phyloP scores from a whole-genome alignment of 2,888 invertebrate genomes.

The Pandemis cinnamomeana region DNA sequence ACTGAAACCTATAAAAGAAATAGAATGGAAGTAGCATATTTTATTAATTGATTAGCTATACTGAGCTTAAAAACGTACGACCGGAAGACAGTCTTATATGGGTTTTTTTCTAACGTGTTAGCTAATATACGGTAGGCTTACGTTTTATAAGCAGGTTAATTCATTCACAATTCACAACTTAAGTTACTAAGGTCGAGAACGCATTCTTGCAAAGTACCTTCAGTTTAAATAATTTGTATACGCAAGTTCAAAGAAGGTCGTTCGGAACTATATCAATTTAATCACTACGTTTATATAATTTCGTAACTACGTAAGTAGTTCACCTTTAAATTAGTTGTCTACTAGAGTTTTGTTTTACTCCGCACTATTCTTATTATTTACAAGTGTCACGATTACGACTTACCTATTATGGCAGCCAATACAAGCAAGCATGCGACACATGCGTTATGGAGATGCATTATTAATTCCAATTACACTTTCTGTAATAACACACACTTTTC shows the following conservation, averaged over 20 bases:
- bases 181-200: slow-evolving; percentile 25
- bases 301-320: slow-evolving; percentile 19
- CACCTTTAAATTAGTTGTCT: slow-evolving; percentile 14
- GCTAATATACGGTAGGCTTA: background rate
- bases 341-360: background rate
- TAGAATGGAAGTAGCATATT: background rate
- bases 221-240: slow-evolving; percentile 13
- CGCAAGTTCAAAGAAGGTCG: slow-evolving; percentile 21
- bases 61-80: background rate
- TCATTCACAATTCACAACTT: slow-evolving; percentile 10
- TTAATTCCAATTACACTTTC: slow-evolving; percentile 49
- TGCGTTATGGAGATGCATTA: slow-evolving; percentile 66
- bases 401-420: slow-evolving; percentile 68
- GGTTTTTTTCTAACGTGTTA: background rate
- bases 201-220: slow-evolving; percentile 8
- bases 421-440: slow-evolving; percentile 65
- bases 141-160: background rate
- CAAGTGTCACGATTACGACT: slow-evolving; percentile 46
- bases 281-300: background rate
- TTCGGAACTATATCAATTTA: slow-evolving; percentile 22
- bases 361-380: slow-evolving; percentile 12
- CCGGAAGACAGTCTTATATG: slow-evolving; percentile 3
- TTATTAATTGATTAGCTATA: background rate
- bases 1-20: too few species aligned
- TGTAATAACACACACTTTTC: slow-evolving; percentile 62